phyloP scores from a whole-genome alignment of 2,888 invertebrate genomes.

The Chloroclysta siterata region DNA sequence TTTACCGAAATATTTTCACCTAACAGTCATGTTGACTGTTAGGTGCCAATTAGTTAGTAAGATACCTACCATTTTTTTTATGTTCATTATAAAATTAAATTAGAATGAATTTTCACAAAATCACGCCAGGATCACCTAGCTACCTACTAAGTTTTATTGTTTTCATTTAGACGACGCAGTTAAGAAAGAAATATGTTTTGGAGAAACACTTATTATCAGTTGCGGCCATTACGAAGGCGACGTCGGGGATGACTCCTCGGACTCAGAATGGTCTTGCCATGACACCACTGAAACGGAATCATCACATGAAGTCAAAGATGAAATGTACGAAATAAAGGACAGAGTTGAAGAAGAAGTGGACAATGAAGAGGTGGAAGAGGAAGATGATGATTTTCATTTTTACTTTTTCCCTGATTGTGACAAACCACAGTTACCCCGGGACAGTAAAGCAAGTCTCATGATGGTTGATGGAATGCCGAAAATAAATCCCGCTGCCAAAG shows the following conservation, averaged over 20 bases:
- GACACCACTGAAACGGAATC: constrained; percentile 55
- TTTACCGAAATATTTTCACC: too few relatives aligned
- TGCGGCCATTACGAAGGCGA: constrained; percentile 73
- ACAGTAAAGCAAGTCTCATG: constrained; percentile 66
- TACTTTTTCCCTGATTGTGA: constrained; percentile 77
- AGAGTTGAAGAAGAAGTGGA: constrained; percentile 47
- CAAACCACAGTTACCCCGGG: constrained; percentile 52
- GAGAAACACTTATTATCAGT: constrained; percentile 83
- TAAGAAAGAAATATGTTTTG: constrained; percentile 80
- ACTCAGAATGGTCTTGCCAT: constrained; percentile 73
- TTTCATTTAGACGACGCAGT: constrained; percentile 69
- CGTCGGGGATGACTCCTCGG: constrained; percentile 61
- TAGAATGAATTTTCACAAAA: too few relatives aligned
- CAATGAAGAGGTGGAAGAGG: constrained; percentile 51
- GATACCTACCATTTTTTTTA: too few relatives aligned
- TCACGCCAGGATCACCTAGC: neutral
- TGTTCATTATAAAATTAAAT: too few relatives aligned
- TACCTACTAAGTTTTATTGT: neutral
- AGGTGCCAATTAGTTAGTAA: too few relatives aligned
- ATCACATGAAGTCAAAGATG: constrained; percentile 53
- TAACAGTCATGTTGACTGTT: too few relatives aligned
- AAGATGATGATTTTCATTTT: constrained; percentile 70
- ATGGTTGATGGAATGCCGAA: constrained; percentile 69
- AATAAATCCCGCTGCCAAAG: constrained; percentile 57
- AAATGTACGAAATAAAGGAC: constrained; percentile 50